Base-by-base conservation (phyloP, 2,888 invertebrate species). In the Himalopsyche tibetana region DNA sequence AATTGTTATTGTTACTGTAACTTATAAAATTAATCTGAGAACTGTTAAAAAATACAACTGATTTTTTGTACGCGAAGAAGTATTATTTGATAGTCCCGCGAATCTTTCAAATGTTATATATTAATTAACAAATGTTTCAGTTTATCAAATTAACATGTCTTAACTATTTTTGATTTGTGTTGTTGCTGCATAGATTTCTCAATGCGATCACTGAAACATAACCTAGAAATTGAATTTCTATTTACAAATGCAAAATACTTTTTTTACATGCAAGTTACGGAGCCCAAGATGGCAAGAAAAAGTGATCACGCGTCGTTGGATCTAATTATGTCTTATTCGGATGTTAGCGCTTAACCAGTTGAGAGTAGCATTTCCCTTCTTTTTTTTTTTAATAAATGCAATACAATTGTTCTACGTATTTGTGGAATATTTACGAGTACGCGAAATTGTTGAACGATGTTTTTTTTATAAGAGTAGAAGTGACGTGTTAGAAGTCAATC, bases 321-420 rank as follows among this genome's bases (percentile, higher is more conserved):
- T 74, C 74, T 74, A 74, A 74, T 74, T 74, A 74, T 74, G 74
- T 74, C 36, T 74, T 74, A 74, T 74, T 74, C 74, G 36, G 74
- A 12, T 74, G 74, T 12, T 9, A 12, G 5, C 74, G 15, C 15
- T 74, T 38, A 74, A 74, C 74, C 74, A 36, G 11, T 74, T 28
- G 15, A 74, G 74, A 74, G 74, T 12, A 12, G 63, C 2, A 28
- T 63, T 19, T 19, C 6, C 0, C n/a, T n/a, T n/a, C n/a, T n/a
- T n/a, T n/a, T 63, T 19, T 28, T 19, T 8, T 63, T 11, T 5
- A 19, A 28, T 63, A n/a, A 28, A 63, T 19, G 19, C 63, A 9
- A 19, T 19, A 6, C 19, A 19, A 5, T 19, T 3, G 19, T 28
- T 45, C 6, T 5, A 45, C 11, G 45, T 45, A 63, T 63, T 63